Evolutionary conservation across 1,140 invertebrate species (phyloP).

Genomic region (Homalodisca vitripennis): DNA sequence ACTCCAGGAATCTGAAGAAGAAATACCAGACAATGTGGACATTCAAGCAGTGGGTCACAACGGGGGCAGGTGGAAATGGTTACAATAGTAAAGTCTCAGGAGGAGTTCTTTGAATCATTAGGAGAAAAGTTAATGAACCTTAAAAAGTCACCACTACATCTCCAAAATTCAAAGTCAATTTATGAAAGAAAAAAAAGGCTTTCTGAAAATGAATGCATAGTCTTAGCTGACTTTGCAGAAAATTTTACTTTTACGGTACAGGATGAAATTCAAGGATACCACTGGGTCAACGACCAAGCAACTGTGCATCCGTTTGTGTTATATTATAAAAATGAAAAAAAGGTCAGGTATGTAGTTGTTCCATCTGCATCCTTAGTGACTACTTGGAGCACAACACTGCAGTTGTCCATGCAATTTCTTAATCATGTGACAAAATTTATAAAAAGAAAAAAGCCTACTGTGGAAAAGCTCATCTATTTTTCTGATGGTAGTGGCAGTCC

Average conservation of each 20-base stretch:
- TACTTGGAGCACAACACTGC: slow-evolving; percentile 35
- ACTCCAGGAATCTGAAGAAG: too few relatives aligned
- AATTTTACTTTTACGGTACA: slow-evolving; percentile 43
- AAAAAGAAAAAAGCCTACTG: slow-evolving; percentile 3
- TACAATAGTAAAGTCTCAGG: too few relatives aligned
- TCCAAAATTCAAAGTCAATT: slow-evolving; percentile 21
- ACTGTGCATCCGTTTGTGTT: slow-evolving; percentile 42
- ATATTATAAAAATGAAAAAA: slow-evolving; percentile 28
- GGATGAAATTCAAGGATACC: slow-evolving; percentile 41
- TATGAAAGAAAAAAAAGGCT: slow-evolving; percentile 17
- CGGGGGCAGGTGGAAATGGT: too few relatives aligned
- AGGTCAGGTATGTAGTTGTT: slow-evolving; percentile 33
- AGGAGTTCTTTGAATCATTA: slow-evolving; percentile 32
- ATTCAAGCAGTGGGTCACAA: too few relatives aligned
- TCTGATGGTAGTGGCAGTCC: slow-evolving; percentile 43
- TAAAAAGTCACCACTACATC: slow-evolving; percentile 29
- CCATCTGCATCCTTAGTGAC: slow-evolving; percentile 30
- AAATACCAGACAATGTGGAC: too few relatives aligned
- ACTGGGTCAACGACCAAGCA: too few relatives aligned
- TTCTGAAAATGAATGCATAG: too few relatives aligned
- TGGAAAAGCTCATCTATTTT: slow-evolving; percentile 36
- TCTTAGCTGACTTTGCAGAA: slow-evolving; percentile 42
- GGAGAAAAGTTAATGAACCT: slow-evolving; percentile 22
- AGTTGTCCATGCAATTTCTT: slow-evolving; percentile 36
- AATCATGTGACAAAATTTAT: slow-evolving; percentile 18